phyloP scores from a whole-genome alignment of 1,140 invertebrate genomes.

The Tyrophagus putrescentiae region DNA sequence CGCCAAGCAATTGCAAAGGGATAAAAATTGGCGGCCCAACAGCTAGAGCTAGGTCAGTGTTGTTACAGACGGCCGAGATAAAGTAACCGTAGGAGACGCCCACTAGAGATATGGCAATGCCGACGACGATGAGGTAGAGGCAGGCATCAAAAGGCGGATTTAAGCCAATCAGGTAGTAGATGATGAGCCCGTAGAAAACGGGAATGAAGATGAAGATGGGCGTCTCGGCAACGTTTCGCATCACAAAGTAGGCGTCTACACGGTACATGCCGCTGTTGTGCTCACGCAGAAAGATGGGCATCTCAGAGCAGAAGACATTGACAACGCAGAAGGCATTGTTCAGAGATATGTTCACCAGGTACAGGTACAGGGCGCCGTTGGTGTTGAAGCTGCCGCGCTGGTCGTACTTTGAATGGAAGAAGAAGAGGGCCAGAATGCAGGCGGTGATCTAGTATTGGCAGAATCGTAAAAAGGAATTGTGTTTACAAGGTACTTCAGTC shows the following conservation, averaged over 20 bases:
- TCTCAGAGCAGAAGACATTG: constrained; percentile 74
- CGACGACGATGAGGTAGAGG: constrained; percentile 29
- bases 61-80: constrained; percentile 64
- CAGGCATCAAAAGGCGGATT: constrained; percentile 29
- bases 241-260: constrained; percentile 77
- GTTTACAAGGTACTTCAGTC: background rate
- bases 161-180: constrained; percentile 50
- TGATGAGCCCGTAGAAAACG: constrained; percentile 61
- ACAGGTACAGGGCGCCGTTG: constrained; percentile 83
- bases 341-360: constrained; percentile 82
- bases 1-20: constrained; percentile 81
- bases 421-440: constrained; percentile 69
- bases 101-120: constrained; percentile 34
- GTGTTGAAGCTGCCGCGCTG: constrained; percentile 87
- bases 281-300: constrained; percentile 79
- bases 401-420: constrained; percentile 60
- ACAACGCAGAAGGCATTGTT: constrained; percentile 80
- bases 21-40: constrained; percentile 77
- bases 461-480: constrained; percentile 21
- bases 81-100: constrained; percentile 47
- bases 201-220: constrained; percentile 50
- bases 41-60: constrained; percentile 65
- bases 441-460: constrained; percentile 54
- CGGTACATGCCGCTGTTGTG: constrained; percentile 81
- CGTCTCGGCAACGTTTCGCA: constrained; percentile 64